Evolutionary conservation across 2,888 invertebrate genomes (phyloP).

Genomic region (Clusia tigrina): DNA sequence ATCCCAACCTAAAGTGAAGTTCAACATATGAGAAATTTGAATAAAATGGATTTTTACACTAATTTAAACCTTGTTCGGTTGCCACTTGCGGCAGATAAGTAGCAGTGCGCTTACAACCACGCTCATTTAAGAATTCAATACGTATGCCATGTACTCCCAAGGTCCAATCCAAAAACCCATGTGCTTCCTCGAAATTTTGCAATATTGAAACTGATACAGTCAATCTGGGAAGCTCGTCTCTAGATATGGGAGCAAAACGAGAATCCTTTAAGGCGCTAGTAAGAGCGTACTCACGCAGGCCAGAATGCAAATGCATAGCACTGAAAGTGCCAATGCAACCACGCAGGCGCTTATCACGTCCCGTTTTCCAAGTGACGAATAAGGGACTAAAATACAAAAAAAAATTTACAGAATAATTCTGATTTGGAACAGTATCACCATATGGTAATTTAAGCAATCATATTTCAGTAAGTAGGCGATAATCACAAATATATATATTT

Average conservation of each 20-base stretch:
- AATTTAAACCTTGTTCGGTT: slow-evolving; percentile 86
- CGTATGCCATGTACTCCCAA: slow-evolving; percentile 96
- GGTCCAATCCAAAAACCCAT: slow-evolving; percentile 96
- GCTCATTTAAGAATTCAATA: slow-evolving; percentile 95
- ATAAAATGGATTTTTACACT: no score
- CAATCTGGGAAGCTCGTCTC: slow-evolving; percentile 91
- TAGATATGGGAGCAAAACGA: slow-evolving; percentile 91
- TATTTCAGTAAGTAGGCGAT: no score
- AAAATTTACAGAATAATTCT: not conserved
- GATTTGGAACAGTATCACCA: not conserved
- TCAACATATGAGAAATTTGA: slow-evolving; percentile 9
- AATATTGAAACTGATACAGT: slow-evolving; percentile 96
- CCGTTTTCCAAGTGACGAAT: slow-evolving; percentile 99
- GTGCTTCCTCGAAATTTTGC: slow-evolving; percentile 91
- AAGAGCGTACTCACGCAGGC: slow-evolving; percentile 94
- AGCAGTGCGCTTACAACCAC: slow-evolving; percentile 93
- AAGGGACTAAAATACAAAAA: slow-evolving; percentile 76
- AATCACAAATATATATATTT: no score
- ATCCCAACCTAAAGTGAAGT: slow-evolving; percentile 84
- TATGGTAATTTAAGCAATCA: no score
- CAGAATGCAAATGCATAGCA: slow-evolving; percentile 93
- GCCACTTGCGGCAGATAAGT: slow-evolving; percentile 99
- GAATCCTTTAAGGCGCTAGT: slow-evolving; percentile 98
- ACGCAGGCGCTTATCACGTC: slow-evolving; percentile 90
- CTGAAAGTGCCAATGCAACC: slow-evolving; percentile 99